Evolutionary conservation across 1,140 invertebrate species (phyloP).

Genomic region (Cotesia vestalis): DNA sequence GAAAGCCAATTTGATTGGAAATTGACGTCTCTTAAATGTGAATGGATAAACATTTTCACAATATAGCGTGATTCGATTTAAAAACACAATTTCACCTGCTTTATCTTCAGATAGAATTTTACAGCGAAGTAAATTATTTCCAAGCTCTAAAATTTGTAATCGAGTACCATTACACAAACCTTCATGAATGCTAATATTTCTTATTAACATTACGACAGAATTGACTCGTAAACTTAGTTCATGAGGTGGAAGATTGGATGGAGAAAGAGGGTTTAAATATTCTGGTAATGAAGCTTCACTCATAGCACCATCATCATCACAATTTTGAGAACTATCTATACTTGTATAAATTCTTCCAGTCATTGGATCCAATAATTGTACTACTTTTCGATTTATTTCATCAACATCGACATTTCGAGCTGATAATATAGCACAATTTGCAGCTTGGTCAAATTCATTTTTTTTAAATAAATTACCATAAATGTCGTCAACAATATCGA

Average conservation of each 20-base stretch:
- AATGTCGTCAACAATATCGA: background rate
- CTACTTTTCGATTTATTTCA: slow-evolving; percentile 40
- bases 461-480: background rate
- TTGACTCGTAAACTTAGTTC: slow-evolving; percentile 41
- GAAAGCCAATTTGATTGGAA: no score
- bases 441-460: background rate
- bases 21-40: no score
- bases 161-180: slow-evolving; percentile 39
- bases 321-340: slow-evolving; percentile 30
- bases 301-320: slow-evolving; percentile 22
- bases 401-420: slow-evolving; percentile 29
- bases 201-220: slow-evolving; percentile 38
- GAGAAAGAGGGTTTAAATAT: slow-evolving; percentile 40
- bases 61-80: background rate
- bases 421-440: background rate
- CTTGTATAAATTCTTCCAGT: slow-evolving; percentile 4
- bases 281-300: slow-evolving; percentile 18
- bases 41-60: no score
- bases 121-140: slow-evolving; percentile 37
- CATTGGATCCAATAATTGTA: slow-evolving; percentile 25
- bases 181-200: slow-evolving; percentile 37
- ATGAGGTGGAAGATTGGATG: slow-evolving; percentile 36
- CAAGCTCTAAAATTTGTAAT: slow-evolving; percentile 34
- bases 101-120: slow-evolving; percentile 39
- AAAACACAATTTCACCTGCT: slow-evolving; percentile 19